Evolutionary conservation across 2,113 vertebrate genomes (phyloP), one percentile per base, ranked within the genome.

Genomic region (Herpetotheres cachinnans): DNA sequence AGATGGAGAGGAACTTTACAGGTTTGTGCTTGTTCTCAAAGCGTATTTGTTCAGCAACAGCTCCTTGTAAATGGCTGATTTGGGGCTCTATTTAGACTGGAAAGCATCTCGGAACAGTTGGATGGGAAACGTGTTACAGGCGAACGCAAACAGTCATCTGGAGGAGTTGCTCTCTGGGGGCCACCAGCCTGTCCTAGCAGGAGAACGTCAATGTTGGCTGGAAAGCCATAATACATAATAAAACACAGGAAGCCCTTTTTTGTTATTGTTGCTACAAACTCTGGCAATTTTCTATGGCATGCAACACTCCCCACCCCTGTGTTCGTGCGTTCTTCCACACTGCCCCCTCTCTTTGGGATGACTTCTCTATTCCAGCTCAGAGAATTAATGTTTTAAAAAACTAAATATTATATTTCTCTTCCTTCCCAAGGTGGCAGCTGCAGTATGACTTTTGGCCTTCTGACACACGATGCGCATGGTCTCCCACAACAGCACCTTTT

Each of bases 11-110:
- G 52, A 82, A 67, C 26, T 86, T 90, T 80, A 81, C 93, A 97
- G 62, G 91, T 94, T 81, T 67, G 67, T 93, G 62, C 91, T 88
- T 94, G 91, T 83, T 90, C 82, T 88, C 84, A 63, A 54, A 36
- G 62, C 1, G 1, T 91, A 78, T 91, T 96, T 95, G 84, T 70
- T 91, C 70, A 88, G 81, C 32, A 90, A 29, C 65, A 55, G 18
- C 20, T 96, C 62, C 55, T 82, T 66, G 22, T 55, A 85, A 80
- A 86, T 49, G 81, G 27, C 38, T 91, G 93, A 42, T 80, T 66
- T 85, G 54, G 58, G 65, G 36, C n/a, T 55, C 42, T 93, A 77
- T 73, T 95, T 87, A 77, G 95, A 76, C 46, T 73, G 89, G 66
- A 93, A 95, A 72, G 19, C 20, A 69, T 56, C 83, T 89, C 1